Evolutionary conservation across 2,113 vertebrate genomes (phyloP).

Genomic region (Nothoprocta perdicaria): DNA sequence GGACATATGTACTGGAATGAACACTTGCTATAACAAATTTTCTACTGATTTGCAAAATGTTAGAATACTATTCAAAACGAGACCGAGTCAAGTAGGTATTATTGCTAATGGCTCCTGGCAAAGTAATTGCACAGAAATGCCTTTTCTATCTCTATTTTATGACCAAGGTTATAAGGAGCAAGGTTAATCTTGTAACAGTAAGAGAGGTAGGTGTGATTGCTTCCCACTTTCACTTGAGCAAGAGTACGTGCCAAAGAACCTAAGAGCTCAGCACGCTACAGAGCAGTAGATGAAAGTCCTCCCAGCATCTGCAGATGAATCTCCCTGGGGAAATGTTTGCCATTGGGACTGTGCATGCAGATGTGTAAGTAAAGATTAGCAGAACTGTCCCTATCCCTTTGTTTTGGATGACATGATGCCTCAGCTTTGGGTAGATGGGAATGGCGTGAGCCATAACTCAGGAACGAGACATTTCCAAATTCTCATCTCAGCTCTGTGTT

Average conservation of each 20-base stretch:
- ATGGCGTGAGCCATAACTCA: rapidly evolving
- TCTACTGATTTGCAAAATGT: background rate
- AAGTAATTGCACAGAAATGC: background rate
- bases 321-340: background rate
- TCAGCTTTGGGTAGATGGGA: background rate
- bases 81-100: background rate
- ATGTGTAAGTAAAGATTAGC: background rate
- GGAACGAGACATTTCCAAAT: background rate
- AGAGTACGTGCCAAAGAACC: background rate
- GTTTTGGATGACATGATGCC: background rate
- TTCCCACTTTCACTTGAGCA: background rate
- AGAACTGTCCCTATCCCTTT: background rate
- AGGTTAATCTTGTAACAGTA: background rate
- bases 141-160: background rate
- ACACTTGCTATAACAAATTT: background rate
- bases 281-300: background rate
- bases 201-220: slow-evolving; percentile 8
- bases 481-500: background rate
- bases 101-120: background rate
- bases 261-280: background rate
- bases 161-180: background rate
- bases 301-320: background rate
- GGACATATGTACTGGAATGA: background rate
- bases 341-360: background rate
- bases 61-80: background rate